phyloP scores from a whole-genome alignment of 1,140 invertebrate species.

The Drosophila bocki region DNA sequence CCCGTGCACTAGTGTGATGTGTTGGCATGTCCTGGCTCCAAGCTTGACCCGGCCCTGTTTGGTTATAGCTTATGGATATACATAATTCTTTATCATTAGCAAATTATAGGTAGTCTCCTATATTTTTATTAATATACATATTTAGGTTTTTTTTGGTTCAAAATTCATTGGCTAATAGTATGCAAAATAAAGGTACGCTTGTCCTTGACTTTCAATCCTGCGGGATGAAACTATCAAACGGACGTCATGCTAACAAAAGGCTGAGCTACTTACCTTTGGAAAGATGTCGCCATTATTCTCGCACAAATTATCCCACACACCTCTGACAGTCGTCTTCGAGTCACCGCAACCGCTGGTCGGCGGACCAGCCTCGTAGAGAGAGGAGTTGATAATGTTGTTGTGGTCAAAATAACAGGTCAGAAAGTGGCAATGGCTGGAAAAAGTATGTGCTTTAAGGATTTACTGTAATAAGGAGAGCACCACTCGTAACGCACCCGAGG shows the following conservation, averaged over 20 bases:
- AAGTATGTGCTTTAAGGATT: not conserved
- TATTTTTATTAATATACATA: not conserved
- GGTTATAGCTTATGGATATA: too few relatives aligned
- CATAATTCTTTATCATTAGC: too few relatives aligned
- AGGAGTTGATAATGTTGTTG: conserved; percentile 29
- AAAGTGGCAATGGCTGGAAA: conserved; percentile 41
- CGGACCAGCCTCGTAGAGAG: conserved; percentile 34
- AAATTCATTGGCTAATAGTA: not conserved
- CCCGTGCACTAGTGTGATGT: too few relatives aligned
- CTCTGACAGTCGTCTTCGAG: conserved; percentile 12
- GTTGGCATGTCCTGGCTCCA: too few relatives aligned
- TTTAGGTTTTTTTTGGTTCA: not conserved
- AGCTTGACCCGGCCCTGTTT: too few relatives aligned
- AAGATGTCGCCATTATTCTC: conserved; percentile 35
- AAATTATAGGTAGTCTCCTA: too few relatives aligned
- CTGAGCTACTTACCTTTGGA: not conserved
- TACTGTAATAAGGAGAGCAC: too few relatives aligned
- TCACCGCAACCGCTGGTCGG: conserved; percentile 24
- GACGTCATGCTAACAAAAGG: not conserved
- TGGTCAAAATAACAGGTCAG: conserved; percentile 54
- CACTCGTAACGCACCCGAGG: conserved; percentile 3
- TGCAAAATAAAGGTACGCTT: not conserved
- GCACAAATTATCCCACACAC: conserved; percentile 30
- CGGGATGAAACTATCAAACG: not conserved
- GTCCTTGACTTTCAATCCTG: not conserved